Evolutionary conservation across 1,140 invertebrate species (phyloP), one percentile per base, ranked within the genome.

Genomic region (Oncopodura yosiiana): DNA sequence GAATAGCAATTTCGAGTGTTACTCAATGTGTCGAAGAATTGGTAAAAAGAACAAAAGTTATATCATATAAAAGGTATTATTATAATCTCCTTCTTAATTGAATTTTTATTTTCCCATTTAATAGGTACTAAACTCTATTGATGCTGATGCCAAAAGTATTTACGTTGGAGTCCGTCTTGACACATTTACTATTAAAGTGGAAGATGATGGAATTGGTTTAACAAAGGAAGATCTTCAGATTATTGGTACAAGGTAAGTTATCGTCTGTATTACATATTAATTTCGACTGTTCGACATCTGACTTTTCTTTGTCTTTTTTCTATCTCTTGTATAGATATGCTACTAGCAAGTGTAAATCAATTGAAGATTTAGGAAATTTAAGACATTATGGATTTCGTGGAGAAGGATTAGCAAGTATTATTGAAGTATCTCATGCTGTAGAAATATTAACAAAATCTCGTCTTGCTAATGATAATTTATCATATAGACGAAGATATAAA

Each of bases 391-490:
- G 81, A 11, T 81, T 70, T 63, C 67, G 76, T 53, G 81, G 81
- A n/a, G 77, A 82, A 69, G 74, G 78, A 42, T 65, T 84, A 34
- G 74, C 80, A 9, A 81, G 74, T 65, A 73, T 83, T 18, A 67
- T 74, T 34, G 70, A 76, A 51, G 62, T 78, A n/a, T 74, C 76
- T 12, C 66, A 71, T 53, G 65, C 69, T 42, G 65, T 82, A 23
- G 75, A 73, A 61, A 75, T 83, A 54, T 72, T 68, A n/a, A 75
- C 79, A 14, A 71, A 74, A 49, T 53, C 67, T 45, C n/a, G n/a
- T n/a, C n/a, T n/a, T n/a, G 56, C 64, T 43, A 45, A 65, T 12
- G 66, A 61, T 12, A 64, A 68, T 16, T 55, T 73, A 36, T 80
- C 79, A 2, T 74, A 69, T 53, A 66, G 64, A 41, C 68, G 77